Conservation (phyloP, 1,140 invertebrate genomes). For the Lordiphosa clarofinis region DNA sequence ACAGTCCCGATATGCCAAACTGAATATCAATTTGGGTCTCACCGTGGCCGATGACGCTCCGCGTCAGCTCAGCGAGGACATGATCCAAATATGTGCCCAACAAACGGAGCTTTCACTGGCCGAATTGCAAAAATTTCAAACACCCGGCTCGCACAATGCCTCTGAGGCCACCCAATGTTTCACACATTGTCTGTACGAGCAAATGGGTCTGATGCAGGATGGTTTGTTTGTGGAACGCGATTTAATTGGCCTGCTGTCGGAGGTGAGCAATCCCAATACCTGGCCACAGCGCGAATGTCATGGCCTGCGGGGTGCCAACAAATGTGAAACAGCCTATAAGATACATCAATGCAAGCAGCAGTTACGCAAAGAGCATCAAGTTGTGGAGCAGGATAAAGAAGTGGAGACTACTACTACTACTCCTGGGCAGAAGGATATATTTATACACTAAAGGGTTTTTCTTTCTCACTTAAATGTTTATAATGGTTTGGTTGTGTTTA, state of each 20-base stretch:
- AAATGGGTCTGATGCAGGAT: constrained; percentile 51
- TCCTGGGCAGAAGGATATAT: not conserved
- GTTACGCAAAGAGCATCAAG: constrained; percentile 15
- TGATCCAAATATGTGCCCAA: constrained; percentile 41
- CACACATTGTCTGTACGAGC: constrained; percentile 49
- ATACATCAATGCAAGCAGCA: constrained; percentile 37
- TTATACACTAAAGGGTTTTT: constrained; percentile 4
- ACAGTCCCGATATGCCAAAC: constrained; percentile 38
- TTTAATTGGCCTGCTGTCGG: constrained; percentile 22
- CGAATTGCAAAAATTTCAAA: constrained; percentile 35
- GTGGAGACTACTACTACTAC: constrained; percentile 21
- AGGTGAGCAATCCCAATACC: constrained; percentile 22
- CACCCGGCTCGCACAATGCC: constrained; percentile 27
- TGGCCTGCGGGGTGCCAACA: constrained; percentile 27
- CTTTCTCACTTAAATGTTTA: no score
- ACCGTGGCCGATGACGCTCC: constrained; percentile 38
- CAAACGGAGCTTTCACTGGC: constrained; percentile 40
- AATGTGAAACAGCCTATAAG: constrained; percentile 49
- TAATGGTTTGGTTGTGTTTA: constrained; percentile 1
- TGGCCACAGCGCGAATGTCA: constrained; percentile 33
- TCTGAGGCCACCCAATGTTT: constrained; percentile 43
- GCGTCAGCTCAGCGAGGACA: constrained; percentile 36
- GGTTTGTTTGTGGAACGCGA: constrained; percentile 45
- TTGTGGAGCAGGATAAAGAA: constrained; percentile 4
- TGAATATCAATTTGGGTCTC: constrained; percentile 42